Base-by-base conservation (phyloP, 2,797 vertebrate species). In the Schizopygopsis pylzovi region DNA sequence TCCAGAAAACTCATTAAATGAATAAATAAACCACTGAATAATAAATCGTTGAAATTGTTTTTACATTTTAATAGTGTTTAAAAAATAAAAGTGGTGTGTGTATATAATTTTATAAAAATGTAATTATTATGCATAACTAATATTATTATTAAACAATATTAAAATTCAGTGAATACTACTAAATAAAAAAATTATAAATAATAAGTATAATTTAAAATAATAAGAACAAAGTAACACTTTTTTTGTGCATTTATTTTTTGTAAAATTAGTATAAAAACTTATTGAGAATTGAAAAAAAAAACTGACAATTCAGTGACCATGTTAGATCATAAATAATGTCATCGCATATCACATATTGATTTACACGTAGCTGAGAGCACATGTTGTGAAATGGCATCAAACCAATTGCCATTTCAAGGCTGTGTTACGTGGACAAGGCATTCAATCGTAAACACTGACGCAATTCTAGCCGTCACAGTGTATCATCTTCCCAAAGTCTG, bases 401-500 rank as follows among this genome's bases (percentile, higher is more conserved):
- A 71, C 41, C 4, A 4, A 18, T 20, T 18, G 43, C 43, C 28
- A 33, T 33, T 54, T 85, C 83, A 85, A 71, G 75, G 75, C 47
- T 7, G 39, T 43, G 63, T 1, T 59, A 59, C 10, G 12, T 59
- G 16, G 13, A 12, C 39, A 37, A 20, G 39, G 49, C 22, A 49
- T 22, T 85, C 52, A 80, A 85, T 85, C 67, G 18, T 8, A 39
- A 8, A 71, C 41, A 18, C 2, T 73, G 77, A 85, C 67, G 84
- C 77, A 59, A 72, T 45, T 47, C 82, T 65, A 65, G 82, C 11
- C 4, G 2, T 37, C 54, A 41, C 39, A 13, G 18, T 49, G 76
- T 41, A 73, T 80, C 77, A 47, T 73, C 25, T 70, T 47, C 67
- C 33, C 20, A 49, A 47, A 79, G 76, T 59, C 76, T 43, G 76